Evolutionary conservation across 2,797 vertebrate genomes (phyloP).

Genomic region (Cyprinodon diabolis): DNA sequence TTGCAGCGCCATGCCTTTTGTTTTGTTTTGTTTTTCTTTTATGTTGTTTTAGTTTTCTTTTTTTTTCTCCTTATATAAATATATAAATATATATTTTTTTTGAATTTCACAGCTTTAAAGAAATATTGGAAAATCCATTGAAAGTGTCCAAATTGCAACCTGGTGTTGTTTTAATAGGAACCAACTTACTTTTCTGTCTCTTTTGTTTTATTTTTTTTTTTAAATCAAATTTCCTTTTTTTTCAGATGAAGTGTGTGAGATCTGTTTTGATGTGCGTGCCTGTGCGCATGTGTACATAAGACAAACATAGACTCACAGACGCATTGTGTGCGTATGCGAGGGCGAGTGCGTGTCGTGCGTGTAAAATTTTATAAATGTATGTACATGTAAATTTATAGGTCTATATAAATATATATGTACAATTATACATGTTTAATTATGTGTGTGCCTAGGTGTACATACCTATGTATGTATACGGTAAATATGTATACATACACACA

Average conservation of each 20-base stretch:
- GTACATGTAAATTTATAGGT: conserved; percentile 89
- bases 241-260: conserved; percentile 81
- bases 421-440: conserved; percentile 88
- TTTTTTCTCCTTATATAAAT: conserved; percentile 64
- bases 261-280: conserved; percentile 74
- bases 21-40: conserved; percentile 69
- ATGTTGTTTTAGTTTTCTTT: conserved; percentile 47
- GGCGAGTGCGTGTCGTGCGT: conserved; percentile 69
- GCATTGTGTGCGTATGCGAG: conserved; percentile 67
- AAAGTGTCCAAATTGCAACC: conserved; percentile 88
- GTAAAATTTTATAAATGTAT: conserved; percentile 85
- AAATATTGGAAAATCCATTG: conserved; percentile 87
- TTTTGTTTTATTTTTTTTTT: conserved; percentile 24
- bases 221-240: conserved; percentile 62
- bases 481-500: conserved; percentile 86
- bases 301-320: conserved; percentile 79
- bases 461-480: conserved; percentile 84
- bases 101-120: conserved; percentile 88
- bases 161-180: conserved; percentile 91
- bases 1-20: conserved; percentile 89
- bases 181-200: conserved; percentile 67
- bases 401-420: conserved; percentile 90
- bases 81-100: conserved; percentile 60
- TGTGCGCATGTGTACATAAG: conserved; percentile 79
- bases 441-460: conserved; percentile 85